A percentile compares a stretch with the other conserved stretches of the same genome.
phyloP scores from a whole-genome alignment of 2,888 invertebrate genomes.

The Monopis laevigella region DNA sequence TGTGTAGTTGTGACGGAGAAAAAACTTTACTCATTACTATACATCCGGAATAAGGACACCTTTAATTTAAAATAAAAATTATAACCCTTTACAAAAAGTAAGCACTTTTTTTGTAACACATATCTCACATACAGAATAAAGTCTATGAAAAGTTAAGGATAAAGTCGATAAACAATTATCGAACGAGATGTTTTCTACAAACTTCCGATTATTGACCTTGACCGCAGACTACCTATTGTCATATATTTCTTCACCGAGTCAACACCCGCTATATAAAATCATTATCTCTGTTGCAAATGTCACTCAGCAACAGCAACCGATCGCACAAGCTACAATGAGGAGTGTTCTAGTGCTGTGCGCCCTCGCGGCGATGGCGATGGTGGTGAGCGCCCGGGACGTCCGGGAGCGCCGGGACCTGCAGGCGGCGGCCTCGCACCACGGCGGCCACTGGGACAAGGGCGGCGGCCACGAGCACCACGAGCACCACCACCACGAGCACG shows the following conservation, averaged over 20 bases:
- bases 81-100: no score
- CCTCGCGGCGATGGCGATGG: conserved; percentile 57
- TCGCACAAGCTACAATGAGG: conserved; percentile 40
- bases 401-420: conserved; percentile 61
- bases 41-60: no score
- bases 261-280: conserved; percentile 48
- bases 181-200: no score
- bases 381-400: conserved; percentile 55
- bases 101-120: no score
- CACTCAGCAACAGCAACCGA: conserved; percentile 41
- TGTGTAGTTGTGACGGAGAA: no score
- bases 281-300: conserved; percentile 35
- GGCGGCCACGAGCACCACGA: conserved; percentile 71
- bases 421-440: conserved; percentile 50
- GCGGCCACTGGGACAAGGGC: conserved; percentile 51
- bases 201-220: conserved; percentile 11
- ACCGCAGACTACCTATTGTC: conserved; percentile 4
- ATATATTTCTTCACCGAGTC: background rate
- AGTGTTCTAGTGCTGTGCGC: conserved; percentile 40
- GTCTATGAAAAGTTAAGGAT: no score
- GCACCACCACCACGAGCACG: conserved; percentile 70
- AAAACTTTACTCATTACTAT: no score
- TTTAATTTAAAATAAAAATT: no score
- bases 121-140: no score
- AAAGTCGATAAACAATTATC: no score